A percentile compares a stretch with the other conserved stretches of the same genome.
Evolutionary conservation across 2,797 vertebrate genomes (phyloP).

Genomic region (Neosalanx taihuensis): DNA sequence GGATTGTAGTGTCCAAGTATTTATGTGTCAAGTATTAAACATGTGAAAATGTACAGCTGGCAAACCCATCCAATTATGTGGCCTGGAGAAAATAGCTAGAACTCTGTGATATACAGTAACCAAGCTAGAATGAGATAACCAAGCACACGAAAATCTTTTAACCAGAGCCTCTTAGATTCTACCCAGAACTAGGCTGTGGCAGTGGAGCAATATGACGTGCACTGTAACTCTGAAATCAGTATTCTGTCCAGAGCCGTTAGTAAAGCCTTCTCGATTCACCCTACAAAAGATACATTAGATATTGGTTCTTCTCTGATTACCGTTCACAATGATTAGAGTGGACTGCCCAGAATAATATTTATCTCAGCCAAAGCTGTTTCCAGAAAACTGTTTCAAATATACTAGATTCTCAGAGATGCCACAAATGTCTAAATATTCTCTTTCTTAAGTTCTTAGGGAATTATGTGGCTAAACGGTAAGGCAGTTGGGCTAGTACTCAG

Average conservation of each 20-base stretch:
- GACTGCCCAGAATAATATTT: not conserved
- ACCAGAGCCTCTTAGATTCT: not conserved
- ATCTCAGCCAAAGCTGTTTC: not conserved
- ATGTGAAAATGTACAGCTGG: too few relatives aligned
- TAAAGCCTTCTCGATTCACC: not conserved
- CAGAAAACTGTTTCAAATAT: slow-evolving; percentile 25
- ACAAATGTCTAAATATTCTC: slow-evolving; percentile 27
- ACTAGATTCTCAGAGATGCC: slow-evolving; percentile 7
- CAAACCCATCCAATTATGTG: too few relatives aligned
- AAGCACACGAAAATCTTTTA: not conserved
- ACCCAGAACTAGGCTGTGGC: too few relatives aligned
- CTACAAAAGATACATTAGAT: not conserved
- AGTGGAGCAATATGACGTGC: not conserved
- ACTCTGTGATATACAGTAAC: slow-evolving; percentile 7
- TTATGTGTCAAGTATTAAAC: too few relatives aligned
- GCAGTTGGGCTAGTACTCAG: too few relatives aligned
- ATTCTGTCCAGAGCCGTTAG: not conserved
- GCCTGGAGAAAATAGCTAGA: too few relatives aligned
- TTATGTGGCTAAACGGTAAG: too few relatives aligned
- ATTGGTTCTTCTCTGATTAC: not conserved
- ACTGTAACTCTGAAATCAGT: not conserved
- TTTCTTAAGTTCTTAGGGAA: slow-evolving; percentile 30
- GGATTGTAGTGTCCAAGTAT: not conserved
- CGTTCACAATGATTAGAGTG: not conserved
- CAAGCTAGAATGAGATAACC: not conserved